These are phyloP conservation scores for Macroglossus sobrinus DNA, from an alignment of 2,113 vertebrate genomes.

Conservation along the genomic window DNA sequence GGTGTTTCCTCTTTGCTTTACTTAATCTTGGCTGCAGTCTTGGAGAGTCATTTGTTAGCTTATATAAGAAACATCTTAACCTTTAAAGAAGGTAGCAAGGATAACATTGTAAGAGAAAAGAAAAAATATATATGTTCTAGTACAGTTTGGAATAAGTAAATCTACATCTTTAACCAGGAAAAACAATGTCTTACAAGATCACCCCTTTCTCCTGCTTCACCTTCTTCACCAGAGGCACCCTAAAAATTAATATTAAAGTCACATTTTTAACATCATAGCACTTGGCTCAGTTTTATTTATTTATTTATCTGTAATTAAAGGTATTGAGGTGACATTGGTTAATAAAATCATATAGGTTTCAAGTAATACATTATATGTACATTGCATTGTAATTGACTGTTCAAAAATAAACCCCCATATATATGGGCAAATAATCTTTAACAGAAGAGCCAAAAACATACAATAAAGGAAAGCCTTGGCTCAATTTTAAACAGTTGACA, in stretches of 20 bases:
- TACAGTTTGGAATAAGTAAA: not conserved
- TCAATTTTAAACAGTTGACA: not conserved
- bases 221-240: slow-evolving; percentile 94
- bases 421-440: too few relatives aligned
- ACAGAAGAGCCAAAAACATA: too few relatives aligned
- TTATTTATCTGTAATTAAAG: too few relatives aligned
- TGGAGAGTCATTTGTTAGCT: not conserved
- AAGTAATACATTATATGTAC: too few relatives aligned
- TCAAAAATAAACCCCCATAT: too few relatives aligned
- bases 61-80: not conserved
- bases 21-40: not conserved
- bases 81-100: not conserved
- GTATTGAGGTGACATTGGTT: too few relatives aligned
- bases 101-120: not conserved
- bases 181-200: slow-evolving; percentile 85
- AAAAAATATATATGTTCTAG: not conserved
- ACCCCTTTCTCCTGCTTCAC: slow-evolving; percentile 92
- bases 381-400: too few relatives aligned
- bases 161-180: not conserved
- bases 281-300: not conserved
- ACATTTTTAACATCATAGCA: not conserved
- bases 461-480: not conserved
- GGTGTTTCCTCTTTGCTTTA: not conserved
- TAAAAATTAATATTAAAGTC: slow-evolving; percentile 70
- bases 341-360: too few relatives aligned